These are phyloP conservation scores for Chionomys nivalis DNA, from an alignment of 2,113 vertebrate species.

Conservation along the genomic window DNA sequence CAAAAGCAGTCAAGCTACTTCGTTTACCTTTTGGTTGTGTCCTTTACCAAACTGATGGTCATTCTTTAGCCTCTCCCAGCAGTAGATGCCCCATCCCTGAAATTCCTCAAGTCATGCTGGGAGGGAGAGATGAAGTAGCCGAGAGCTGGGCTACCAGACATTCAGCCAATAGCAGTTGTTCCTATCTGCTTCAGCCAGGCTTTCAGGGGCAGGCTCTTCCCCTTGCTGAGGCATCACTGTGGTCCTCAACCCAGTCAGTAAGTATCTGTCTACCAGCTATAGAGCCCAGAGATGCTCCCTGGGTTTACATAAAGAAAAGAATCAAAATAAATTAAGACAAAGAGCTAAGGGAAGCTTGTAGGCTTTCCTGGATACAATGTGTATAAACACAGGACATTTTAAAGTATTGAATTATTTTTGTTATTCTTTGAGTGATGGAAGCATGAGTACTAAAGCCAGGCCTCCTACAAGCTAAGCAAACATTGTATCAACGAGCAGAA, in stretches of 20 bases:
- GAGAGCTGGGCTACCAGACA: not conserved
- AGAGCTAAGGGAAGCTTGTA: not conserved
- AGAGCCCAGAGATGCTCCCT: not conserved
- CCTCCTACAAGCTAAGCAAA: not conserved
- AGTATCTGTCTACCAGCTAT: not conserved
- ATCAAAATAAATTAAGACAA: conserved; percentile 7
- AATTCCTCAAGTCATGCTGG: not conserved
- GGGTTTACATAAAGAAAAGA: not conserved
- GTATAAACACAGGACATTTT: not conserved
- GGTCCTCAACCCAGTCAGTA: not conserved
- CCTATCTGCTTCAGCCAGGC: too few species aligned
- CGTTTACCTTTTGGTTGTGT: not conserved
- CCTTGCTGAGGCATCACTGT: not conserved
- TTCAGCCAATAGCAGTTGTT: not conserved
- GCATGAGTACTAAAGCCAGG: not conserved
- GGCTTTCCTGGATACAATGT: conserved; percentile 23
- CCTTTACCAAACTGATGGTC: not conserved
- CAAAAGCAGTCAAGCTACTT: not conserved
- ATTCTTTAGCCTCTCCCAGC: not conserved
- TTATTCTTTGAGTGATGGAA: not conserved
- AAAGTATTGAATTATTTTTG: not conserved
- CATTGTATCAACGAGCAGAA: not conserved
- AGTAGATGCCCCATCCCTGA: not conserved
- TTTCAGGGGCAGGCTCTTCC: too few species aligned
- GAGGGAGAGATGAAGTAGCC: not conserved